Evolutionary conservation across 2,888 invertebrate genomes (phyloP), one percentile per base, ranked within the genome.

Genomic region (Cheilosia vernalis): DNA sequence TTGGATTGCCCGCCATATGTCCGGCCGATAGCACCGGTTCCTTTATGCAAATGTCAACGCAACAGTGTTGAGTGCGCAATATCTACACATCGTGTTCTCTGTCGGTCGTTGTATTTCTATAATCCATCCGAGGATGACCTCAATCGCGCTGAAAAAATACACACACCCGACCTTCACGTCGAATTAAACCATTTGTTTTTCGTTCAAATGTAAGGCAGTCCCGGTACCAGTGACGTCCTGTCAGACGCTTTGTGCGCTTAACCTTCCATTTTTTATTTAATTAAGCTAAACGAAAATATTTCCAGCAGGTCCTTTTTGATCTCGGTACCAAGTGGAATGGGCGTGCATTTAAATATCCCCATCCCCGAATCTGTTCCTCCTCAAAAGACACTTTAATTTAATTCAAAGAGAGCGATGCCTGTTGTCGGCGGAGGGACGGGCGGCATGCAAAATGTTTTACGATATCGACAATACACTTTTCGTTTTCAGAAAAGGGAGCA

Each of bases 181-280:
- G 58, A 56, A 73, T 80, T 73, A 80, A 73, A 73, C 56, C 79
- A 80, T 80, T 73, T 73, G 73, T n/a, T 73, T 61, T 53, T 55
- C 80, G 37, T 79, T 72, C 51, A 53, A 69, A 69, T 69, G 47
- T 61, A 69, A 63, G 56, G 69, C 55, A 63, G 61, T 44, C 61
- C 9, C 2, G 33, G 3, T 27, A 42, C 44, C 21, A 40, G 17
- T 33, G 2, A 21, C 40, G 27, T 40, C 27, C 55, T 53, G 15
- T 60, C 70, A 77, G 69, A 53, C 61, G 69, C 24, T 55, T 17
- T 55, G 73, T 67, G 61, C 74, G 67, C 51, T 73, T 63, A 74
- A 55, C 61, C 55, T 53, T 67, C 56, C 56, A 49, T 80, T 74
- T 80, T 69, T 80, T 73, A 80, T 80, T 80, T 80, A 80, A 80